phyloP scores from a whole-genome alignment of 2,888 invertebrate species.

The Harpalus rubripes region DNA sequence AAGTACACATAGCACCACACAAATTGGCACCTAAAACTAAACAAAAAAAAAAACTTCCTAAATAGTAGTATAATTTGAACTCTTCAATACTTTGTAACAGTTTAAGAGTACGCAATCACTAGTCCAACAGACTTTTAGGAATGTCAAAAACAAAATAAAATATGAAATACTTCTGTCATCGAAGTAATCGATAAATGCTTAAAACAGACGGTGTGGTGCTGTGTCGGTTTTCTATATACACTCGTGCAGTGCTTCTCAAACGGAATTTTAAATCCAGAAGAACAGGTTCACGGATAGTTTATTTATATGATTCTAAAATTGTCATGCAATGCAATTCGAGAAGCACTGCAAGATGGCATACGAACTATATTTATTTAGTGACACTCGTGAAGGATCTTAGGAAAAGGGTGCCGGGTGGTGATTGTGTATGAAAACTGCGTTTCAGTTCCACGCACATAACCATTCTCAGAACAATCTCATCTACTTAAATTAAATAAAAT shows the following conservation, averaged over 20 bases:
- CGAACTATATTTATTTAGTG: conserved; percentile 10
- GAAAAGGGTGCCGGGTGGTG: conserved; percentile 54
- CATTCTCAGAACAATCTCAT: conserved; percentile 11
- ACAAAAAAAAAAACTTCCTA: conserved; percentile 68
- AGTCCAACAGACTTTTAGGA: conserved; percentile 60
- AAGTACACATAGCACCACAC: conserved; percentile 74
- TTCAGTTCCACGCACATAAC: conserved; percentile 19
- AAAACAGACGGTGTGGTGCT: conserved; percentile 65
- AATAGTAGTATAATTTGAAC: conserved; percentile 65
- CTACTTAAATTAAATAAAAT: conserved; percentile 27
- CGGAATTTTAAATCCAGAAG: not conserved
- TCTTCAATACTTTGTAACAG: conserved; percentile 64
- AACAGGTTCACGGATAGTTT: not conserved
- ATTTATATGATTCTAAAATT: not conserved
- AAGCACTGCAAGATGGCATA: conserved; percentile 8
- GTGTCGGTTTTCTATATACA: conserved; percentile 54
- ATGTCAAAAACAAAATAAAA: conserved; percentile 69
- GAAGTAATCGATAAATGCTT: conserved; percentile 63
- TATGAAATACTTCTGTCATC: conserved; percentile 48
- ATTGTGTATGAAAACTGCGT: conserved; percentile 42
- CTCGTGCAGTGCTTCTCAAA: conserved; percentile 15
- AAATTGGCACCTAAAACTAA: conserved; percentile 73
- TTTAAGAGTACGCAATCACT: conserved; percentile 60
- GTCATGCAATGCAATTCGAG: not conserved
- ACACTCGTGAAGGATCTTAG: conserved; percentile 40